Percentiles rank a stretch among this genome's conserved stretches.
phyloP scores from a whole-genome alignment of 2,888 invertebrate species.

The Platycnemis pennipes region DNA sequence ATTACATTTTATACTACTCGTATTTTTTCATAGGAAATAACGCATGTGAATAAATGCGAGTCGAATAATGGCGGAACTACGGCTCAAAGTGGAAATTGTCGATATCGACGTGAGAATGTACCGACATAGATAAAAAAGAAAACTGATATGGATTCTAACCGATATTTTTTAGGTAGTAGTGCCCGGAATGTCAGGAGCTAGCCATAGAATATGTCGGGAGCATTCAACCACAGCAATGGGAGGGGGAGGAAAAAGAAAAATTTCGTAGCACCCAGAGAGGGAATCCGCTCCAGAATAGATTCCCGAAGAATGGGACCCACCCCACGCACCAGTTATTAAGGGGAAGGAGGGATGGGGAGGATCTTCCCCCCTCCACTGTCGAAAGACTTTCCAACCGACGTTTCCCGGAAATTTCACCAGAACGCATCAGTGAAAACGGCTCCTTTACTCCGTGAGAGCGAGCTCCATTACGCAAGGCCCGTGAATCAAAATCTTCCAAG shows the following conservation, averaged over 20 bases:
- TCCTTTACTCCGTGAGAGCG: not conserved
- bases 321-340: conserved; percentile 32
- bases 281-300: not conserved
- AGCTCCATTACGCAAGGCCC: not conserved
- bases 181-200: not conserved
- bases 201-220: not conserved
- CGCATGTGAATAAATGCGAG: too few species aligned
- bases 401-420: conserved; percentile 59
- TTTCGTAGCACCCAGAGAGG: not conserved
- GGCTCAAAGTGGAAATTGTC: too few species aligned
- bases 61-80: too few species aligned
- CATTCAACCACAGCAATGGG: not conserved
- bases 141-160: too few species aligned
- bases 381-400: conserved; percentile 42
- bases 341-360: not conserved
- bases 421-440: conserved; percentile 34
- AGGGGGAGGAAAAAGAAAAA: not conserved
- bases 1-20: too few species aligned
- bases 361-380: not conserved
- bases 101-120: too few species aligned
- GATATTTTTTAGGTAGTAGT: too few species aligned
- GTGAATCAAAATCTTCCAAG: conserved; percentile 1
- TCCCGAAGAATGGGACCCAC: conserved; percentile 3
- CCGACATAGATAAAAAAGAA: too few species aligned
- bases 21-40: too few species aligned